Percentiles rank a stretch among this genome's conserved stretches.
These are phyloP conservation scores for Pomatorhinus ruficollis DNA, from an alignment of 2,113 vertebrate genomes.

Conservation along the genomic window DNA sequence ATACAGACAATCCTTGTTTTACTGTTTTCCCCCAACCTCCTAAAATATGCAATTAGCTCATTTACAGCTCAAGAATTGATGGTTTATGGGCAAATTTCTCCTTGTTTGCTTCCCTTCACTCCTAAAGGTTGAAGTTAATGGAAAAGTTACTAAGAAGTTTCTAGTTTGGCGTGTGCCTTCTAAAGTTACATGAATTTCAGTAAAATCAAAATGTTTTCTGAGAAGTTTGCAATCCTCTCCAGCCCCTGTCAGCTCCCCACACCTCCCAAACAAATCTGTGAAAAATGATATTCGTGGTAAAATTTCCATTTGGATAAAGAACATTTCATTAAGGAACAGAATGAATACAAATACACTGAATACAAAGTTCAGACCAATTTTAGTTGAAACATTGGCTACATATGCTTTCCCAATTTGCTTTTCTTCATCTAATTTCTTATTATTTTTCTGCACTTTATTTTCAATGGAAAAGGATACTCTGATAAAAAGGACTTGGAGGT, in stretches of 20 bases:
- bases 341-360: background rate
- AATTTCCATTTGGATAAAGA: slow-evolving; percentile 52
- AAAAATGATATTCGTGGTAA: slow-evolving; percentile 60
- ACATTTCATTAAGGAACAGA: slow-evolving; percentile 23
- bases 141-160: slow-evolving; percentile 10
- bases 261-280: slow-evolving; percentile 20
- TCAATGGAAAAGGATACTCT: background rate
- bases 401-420: background rate
- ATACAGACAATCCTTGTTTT: slow-evolving; percentile 28
- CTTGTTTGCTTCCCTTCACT: background rate
- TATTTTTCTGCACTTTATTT: background rate
- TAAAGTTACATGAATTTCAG: slow-evolving; percentile 2
- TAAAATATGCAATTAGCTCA: slow-evolving; percentile 16
- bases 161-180: background rate
- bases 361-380: slow-evolving; percentile 8
- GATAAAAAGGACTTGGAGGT: background rate
- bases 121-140: slow-evolving; percentile 13
- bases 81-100: background rate
- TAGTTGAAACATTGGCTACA: background rate
- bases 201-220: slow-evolving; percentile 39
- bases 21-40: background rate
- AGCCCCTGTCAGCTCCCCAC: slow-evolving; percentile 21
- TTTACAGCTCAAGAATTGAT: slow-evolving; percentile 5
- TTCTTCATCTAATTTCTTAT: background rate
- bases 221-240: slow-evolving; percentile 40